phyloP scores from a whole-genome alignment of 2,888 invertebrate genomes.

The Schrankia costaestrigalis region DNA sequence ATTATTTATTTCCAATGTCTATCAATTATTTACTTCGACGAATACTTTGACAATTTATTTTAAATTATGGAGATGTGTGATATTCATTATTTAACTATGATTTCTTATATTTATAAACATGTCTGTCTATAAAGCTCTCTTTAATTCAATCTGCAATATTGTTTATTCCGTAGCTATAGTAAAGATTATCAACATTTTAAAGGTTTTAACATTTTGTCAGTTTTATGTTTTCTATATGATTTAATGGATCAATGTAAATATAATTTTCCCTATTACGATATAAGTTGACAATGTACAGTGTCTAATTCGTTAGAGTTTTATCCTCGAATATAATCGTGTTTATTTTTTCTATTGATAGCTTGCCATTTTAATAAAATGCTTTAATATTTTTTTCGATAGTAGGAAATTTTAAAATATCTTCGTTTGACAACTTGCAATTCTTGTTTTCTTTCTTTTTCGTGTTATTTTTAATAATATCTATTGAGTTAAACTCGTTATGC shows the following conservation, averaged over 20 bases:
- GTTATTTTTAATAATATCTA: slow-evolving; percentile 24
- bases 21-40: no score
- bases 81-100: no score
- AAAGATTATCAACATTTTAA: no score
- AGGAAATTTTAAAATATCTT: slow-evolving; percentile 19
- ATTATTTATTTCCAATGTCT: neutral
- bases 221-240: no score
- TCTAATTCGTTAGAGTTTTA: slow-evolving; percentile 35
- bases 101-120: no score
- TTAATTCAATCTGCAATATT: no score
- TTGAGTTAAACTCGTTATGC: slow-evolving; percentile 73
- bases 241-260: slow-evolving; percentile 49
- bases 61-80: no score
- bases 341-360: slow-evolving; percentile 41
- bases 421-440: slow-evolving; percentile 19
- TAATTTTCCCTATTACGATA: slow-evolving; percentile 33
- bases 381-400: slow-evolving; percentile 24
- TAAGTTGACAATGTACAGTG: slow-evolving; percentile 46
- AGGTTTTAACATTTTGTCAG: no score
- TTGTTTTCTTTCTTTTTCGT: slow-evolving; percentile 14
- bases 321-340: slow-evolving; percentile 51
- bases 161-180: no score
- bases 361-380: slow-evolving; percentile 52
- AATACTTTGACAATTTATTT: no score
- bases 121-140: no score